These are phyloP conservation scores for Rhadinocentrus ornatus DNA, from an alignment of 2,797 vertebrate species.

Conservation along the genomic window DNA sequence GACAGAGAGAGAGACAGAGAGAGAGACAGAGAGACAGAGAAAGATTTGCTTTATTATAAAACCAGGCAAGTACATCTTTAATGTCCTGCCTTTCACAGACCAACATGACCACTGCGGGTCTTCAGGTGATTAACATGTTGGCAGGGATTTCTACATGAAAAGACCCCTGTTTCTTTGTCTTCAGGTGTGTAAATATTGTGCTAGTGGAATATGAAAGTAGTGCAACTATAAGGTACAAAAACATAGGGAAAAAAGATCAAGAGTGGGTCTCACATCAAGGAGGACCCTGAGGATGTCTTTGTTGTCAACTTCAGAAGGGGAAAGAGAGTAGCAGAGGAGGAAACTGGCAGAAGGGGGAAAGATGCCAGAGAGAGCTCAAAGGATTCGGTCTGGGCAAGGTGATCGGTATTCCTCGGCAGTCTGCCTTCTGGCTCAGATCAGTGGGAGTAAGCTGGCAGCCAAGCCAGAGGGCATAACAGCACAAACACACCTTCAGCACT, in stretches of 20 bases:
- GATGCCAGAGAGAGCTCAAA: conserved; percentile 99
- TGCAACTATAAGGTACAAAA: conserved; percentile 98
- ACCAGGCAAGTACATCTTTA: conserved; percentile 44
- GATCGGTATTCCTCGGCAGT: conserved; percentile 99
- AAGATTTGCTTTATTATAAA: conserved; percentile 40
- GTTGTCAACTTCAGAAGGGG: conserved; percentile 99
- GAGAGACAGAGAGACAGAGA: conserved; percentile 39
- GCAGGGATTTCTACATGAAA: conserved; percentile 84
- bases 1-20: conserved; percentile 31
- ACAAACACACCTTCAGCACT: conserved; percentile 97
- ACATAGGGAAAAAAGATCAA: conserved; percentile 99
- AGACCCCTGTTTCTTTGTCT: conserved; percentile 94
- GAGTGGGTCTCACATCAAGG: conserved; percentile 99
- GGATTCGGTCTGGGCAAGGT: conserved; percentile 99
- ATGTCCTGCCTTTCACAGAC: conserved; percentile 59
- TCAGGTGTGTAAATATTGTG: conserved; percentile 99
- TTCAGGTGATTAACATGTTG: conserved; percentile 81
- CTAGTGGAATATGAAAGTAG: conserved; percentile 99
- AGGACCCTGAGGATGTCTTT: conserved; percentile 99
- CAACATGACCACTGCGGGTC: conserved; percentile 66
- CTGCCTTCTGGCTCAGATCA: conserved; percentile 99
- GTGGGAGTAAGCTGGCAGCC: conserved; percentile 99
- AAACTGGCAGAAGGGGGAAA: conserved; percentile 99
- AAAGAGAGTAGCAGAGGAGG: conserved; percentile 99
- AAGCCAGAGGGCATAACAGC: conserved; percentile 99